These are phyloP conservation scores for Zosterops pallidus DNA, from an alignment of 2,113 vertebrate genomes.

Conservation along the genomic window DNA sequence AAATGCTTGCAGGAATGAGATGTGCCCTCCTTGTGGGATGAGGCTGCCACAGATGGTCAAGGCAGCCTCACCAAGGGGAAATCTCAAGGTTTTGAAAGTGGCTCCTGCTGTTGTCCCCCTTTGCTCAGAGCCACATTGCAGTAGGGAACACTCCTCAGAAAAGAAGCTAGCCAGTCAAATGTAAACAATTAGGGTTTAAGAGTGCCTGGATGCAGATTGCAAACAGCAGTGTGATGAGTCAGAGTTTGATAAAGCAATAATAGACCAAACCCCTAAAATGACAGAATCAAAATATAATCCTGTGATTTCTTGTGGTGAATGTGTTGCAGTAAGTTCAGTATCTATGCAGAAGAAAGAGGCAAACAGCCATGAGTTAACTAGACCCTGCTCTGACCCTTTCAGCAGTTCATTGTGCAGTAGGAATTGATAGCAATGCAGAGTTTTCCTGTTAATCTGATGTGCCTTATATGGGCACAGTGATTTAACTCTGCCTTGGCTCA, in stretches of 20 bases:
- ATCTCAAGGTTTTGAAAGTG: background rate
- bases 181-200: background rate
- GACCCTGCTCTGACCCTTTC: background rate
- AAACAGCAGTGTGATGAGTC: background rate
- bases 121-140: background rate
- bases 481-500: background rate
- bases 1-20: background rate
- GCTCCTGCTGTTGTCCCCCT: background rate
- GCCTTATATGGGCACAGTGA: background rate
- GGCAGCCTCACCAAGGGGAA: background rate
- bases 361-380: background rate
- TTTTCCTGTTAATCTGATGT: background rate
- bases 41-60: background rate
- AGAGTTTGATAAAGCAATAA: background rate
- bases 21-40: background rate
- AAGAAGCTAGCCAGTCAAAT: background rate
- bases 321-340: background rate
- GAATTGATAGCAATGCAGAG: background rate
- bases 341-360: background rate
- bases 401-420: background rate
- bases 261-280: background rate
- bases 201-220: background rate
- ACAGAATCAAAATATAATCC: background rate
- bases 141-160: background rate
- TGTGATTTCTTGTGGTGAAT: background rate